These are phyloP conservation scores for Syngnathus scovelli DNA, from an alignment of 2,113 vertebrate genomes.

Conservation along the genomic window DNA sequence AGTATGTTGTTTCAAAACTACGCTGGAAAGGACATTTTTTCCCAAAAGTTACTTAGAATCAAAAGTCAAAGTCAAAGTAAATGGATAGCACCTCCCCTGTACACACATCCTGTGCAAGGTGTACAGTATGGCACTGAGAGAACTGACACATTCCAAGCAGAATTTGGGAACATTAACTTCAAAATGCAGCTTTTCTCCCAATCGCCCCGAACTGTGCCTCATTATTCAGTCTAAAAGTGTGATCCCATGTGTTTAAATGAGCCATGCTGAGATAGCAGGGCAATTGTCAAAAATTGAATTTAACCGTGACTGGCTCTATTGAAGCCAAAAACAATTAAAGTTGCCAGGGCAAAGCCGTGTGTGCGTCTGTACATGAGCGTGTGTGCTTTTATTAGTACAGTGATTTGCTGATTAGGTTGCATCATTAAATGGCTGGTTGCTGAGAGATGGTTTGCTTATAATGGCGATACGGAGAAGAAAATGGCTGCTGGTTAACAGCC, in stretches of 20 bases:
- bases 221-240: constrained; percentile 36
- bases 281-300: constrained; percentile 49
- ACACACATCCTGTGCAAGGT: not conserved
- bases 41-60: too few species aligned
- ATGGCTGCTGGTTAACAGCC: constrained; percentile 42
- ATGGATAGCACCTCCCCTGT: too few species aligned
- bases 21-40: too few species aligned
- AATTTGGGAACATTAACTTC: constrained; percentile 31
- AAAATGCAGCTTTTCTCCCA: constrained; percentile 31
- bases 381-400: constrained; percentile 35
- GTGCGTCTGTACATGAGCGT: constrained; percentile 2
- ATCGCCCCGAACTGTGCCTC: constrained; percentile 25
- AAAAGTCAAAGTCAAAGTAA: too few species aligned
- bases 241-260: constrained; percentile 32
- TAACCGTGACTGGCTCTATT: constrained; percentile 35
- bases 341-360: constrained; percentile 14
- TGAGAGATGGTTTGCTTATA: constrained; percentile 28
- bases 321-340: constrained; percentile 30
- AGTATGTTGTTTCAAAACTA: too few species aligned
- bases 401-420: constrained; percentile 34
- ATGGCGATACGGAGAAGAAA: constrained; percentile 40
- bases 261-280: constrained; percentile 34
- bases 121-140: not conserved
- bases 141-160: constrained; percentile 26
- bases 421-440: constrained; percentile 28